Conservation (phyloP, 2,797 vertebrate genomes). For the Galagoides demidoff region DNA sequence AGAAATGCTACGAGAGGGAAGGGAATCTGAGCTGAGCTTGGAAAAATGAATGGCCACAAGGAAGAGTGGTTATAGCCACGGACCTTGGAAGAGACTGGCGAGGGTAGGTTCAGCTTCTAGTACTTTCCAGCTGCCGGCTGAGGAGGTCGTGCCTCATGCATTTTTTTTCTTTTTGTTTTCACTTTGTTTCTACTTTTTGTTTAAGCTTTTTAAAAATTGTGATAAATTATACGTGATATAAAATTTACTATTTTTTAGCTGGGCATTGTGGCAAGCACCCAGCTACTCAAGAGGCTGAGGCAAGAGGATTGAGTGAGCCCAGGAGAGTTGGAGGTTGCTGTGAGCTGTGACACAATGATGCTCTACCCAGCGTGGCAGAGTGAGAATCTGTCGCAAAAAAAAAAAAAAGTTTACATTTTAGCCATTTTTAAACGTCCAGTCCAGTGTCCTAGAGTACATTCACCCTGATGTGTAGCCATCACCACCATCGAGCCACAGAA, state of each 20-base stretch:
- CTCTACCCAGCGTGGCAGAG: too few relatives aligned
- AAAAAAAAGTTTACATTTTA: background rate
- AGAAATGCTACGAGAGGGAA: background rate
- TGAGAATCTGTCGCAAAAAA: too few relatives aligned
- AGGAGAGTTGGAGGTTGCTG: too few relatives aligned
- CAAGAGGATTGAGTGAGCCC: too few relatives aligned
- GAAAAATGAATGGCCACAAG: background rate
- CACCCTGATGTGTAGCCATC: background rate
- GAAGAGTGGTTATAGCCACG: background rate
- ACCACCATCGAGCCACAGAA: background rate
- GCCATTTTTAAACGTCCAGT: background rate
- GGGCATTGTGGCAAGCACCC: too few relatives aligned
- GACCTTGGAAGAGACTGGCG: background rate
- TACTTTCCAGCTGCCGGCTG: background rate
- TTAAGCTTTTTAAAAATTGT: background rate
- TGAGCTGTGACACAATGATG: too few relatives aligned
- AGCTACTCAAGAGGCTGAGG: too few relatives aligned
- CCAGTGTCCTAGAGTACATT: background rate
- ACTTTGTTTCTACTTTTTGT: background rate
- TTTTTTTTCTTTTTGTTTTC: rapidly evolving
- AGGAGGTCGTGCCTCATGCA: background rate
- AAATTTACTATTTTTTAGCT: background rate
- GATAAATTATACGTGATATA: background rate
- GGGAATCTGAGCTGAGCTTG: background rate
- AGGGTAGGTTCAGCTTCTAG: background rate